Conservation (phyloP, 2,797 vertebrate species). For the Molossus alvarezi region DNA sequence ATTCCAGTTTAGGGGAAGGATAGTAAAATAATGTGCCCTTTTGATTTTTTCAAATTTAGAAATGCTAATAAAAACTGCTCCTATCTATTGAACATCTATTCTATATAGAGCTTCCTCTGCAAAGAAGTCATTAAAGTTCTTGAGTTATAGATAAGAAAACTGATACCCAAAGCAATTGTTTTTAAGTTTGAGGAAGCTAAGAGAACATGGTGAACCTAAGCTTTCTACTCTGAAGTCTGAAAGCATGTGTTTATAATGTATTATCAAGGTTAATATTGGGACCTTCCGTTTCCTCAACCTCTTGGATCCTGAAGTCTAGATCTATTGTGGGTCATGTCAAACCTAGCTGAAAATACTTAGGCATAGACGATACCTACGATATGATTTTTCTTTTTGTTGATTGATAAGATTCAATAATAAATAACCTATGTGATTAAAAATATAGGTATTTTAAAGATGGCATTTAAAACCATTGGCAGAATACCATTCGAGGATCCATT, state of each 20-base stretch:
- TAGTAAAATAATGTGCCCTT: neutral
- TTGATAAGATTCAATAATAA: slow-evolving; percentile 34
- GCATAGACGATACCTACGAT: neutral
- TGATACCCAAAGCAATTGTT: neutral
- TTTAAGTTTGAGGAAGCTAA: slow-evolving; percentile 8
- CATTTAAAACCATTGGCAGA: slow-evolving; percentile 30
- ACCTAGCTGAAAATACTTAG: neutral
- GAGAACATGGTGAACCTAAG: neutral
- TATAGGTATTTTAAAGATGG: neutral
- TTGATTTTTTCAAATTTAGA: neutral
- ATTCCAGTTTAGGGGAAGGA: neutral
- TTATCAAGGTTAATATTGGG: neutral
- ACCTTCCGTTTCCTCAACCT: neutral
- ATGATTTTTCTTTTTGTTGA: neutral
- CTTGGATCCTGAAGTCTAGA: neutral
- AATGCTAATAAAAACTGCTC: neutral
- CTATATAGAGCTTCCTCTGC: neutral
- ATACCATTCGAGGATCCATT: neutral
- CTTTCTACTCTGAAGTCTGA: neutral
- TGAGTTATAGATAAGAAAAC: neutral
- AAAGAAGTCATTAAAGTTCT: neutral
- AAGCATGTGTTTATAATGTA: neutral
- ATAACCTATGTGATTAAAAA: slow-evolving; percentile 6
- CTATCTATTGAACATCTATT: neutral
- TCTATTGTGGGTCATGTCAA: neutral